A percentile compares a stretch with the other conserved stretches of the same genome.
Evolutionary conservation across 2,113 vertebrate genomes (phyloP).

Genomic region (Xenus cinereus): DNA sequence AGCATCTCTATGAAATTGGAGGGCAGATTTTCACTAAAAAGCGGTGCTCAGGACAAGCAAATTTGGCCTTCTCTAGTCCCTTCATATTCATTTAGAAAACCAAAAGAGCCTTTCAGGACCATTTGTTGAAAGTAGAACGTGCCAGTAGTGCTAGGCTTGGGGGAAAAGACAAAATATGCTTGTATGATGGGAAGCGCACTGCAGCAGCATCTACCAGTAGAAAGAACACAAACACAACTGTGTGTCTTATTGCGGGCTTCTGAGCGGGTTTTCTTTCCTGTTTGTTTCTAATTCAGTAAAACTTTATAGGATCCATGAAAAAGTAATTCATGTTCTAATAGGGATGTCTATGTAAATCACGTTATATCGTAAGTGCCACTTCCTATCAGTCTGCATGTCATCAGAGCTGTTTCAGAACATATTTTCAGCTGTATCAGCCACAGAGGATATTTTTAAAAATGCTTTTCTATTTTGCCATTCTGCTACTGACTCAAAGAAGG

Average conservation of each 20-base stretch:
- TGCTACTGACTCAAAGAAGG: neutral
- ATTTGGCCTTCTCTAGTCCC: neutral
- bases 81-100: neutral
- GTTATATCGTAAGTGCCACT: neutral
- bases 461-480: neutral
- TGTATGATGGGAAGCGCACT: rapidly evolving
- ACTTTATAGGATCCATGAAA: neutral
- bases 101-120: neutral
- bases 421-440: neutral
- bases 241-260: neutral
- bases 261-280: neutral
- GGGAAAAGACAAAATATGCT: neutral
- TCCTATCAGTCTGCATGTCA: neutral
- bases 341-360: neutral
- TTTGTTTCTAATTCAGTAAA: neutral
- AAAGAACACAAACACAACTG: neutral
- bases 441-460: neutral
- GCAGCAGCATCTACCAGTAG: neutral
- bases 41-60: neutral
- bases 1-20: neutral
- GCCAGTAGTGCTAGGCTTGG: neutral
- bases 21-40: neutral
- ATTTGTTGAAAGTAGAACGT: neutral
- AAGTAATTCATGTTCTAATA: neutral
- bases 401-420: neutral